Evolutionary conservation across 2,113 vertebrate genomes (phyloP), one percentile per base, ranked within the genome.

Genomic region (Martes martes): DNA sequence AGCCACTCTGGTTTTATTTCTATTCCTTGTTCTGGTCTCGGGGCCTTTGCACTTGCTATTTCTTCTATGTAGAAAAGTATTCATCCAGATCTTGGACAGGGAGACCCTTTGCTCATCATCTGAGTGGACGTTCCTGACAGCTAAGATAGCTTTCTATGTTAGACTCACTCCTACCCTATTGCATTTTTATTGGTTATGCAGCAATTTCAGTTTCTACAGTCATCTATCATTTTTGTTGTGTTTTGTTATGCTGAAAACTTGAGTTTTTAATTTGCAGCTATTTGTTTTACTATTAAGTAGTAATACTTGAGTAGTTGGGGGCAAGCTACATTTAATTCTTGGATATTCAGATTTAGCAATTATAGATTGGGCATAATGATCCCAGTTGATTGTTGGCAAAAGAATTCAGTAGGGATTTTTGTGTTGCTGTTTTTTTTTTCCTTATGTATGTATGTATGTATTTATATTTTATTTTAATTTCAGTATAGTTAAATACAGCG

Each of bases 361-460:
- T 81, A 63, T 95, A 26, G 28, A 65, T 33, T 73, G 85, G 82
- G 31, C 3, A 52, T 57, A 94, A 73, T 88, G 80, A 88, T 67
- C 39, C 16, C 13, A 71, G 65, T 71, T 31, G 63, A 52, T 59
- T 59, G 59, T 79, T 85, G 7, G 45, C 82, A 59, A 96, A 89
- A 90, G 13, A 88, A 80, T 93, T 89, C 78, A 91, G n/a, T 26
- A 74, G 47, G 36, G 11, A 57, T 91, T 95, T 94, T 89, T 84
- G 55, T 45, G 47, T 57, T 96, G 52, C 65, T 50, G 1, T 52
- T 52, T 52, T 21, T 76, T 95, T 96, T 69, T 74, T 4, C 1
- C 13, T 6, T 76, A 74, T 74, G 10, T 73, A 39, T 39, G 6
- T 67, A 73, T 39, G 7, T 69, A 73, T 39, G 8, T 21, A 73